These are phyloP conservation scores for Hyla sarda DNA, from an alignment of 2,113 vertebrate species.

Conservation along the genomic window DNA sequence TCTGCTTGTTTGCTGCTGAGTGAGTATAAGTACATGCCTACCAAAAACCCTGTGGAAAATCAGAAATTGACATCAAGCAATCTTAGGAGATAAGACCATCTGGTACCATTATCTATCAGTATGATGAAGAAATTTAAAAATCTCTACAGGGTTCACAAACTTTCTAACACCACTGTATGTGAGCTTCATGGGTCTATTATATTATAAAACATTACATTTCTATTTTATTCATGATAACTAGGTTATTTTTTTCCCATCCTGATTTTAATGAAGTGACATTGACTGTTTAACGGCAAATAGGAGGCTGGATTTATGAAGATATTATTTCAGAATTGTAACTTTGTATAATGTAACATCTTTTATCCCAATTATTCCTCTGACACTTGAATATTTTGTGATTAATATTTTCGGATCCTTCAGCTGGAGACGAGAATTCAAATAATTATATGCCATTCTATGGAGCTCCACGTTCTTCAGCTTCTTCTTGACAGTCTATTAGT, in stretches of 20 bases:
- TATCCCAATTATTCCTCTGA: constrained; percentile 35
- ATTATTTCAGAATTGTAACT: constrained; percentile 20
- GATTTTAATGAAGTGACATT: constrained; percentile 35
- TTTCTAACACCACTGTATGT: too few species aligned
- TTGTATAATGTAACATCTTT: constrained; percentile 27
- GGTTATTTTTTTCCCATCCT: background rate
- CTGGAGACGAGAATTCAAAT: constrained; percentile 7
- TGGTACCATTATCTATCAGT: too few species aligned
- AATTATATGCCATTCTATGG: background rate
- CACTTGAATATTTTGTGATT: constrained; percentile 9
- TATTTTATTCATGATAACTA: constrained; percentile 3
- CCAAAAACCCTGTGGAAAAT: too few species aligned
- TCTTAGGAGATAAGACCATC: too few species aligned
- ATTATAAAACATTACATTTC: background rate
- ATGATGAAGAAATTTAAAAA: too few species aligned
- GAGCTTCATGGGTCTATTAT: background rate
- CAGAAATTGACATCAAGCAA: too few species aligned
- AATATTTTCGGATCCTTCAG: background rate
- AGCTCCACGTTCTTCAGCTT: background rate
- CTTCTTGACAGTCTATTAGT: constrained; percentile 29
- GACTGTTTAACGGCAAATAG: background rate
- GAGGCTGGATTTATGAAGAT: constrained; percentile 30
- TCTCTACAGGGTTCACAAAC: too few species aligned
- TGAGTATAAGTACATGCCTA: too few species aligned
- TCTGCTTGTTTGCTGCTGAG: too few species aligned